These are phyloP conservation scores for Melieria crassipennis DNA, from an alignment of 2,888 invertebrate genomes.

Conservation along the genomic window DNA sequence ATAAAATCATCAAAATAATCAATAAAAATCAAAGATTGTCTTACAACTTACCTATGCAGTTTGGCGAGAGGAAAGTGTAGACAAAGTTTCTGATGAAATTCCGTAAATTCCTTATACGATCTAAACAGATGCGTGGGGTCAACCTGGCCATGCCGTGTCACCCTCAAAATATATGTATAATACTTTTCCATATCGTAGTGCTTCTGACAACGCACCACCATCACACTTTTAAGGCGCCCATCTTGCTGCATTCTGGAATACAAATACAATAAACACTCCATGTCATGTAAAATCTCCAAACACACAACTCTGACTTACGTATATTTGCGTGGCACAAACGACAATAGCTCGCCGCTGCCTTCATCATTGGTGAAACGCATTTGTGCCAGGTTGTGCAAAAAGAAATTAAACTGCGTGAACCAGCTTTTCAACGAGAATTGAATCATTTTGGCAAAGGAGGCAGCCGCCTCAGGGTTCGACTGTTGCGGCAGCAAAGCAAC, in stretches of 20 bases:
- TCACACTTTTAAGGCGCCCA: slow-evolving; percentile 85
- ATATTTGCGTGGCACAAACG: slow-evolving; percentile 93
- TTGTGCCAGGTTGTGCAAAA: slow-evolving; percentile 96
- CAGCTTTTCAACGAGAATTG: slow-evolving; percentile 91
- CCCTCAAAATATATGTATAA: slow-evolving; percentile 90
- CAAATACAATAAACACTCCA: background rate
- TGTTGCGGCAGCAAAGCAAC: slow-evolving; percentile 87
- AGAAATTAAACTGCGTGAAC: slow-evolving; percentile 98
- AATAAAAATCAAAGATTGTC: too few relatives aligned
- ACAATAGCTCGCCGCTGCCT: slow-evolving; percentile 80
- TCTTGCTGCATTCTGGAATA: slow-evolving; percentile 82
- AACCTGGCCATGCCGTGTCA: slow-evolving; percentile 85
- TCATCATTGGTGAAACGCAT: slow-evolving; percentile 91
- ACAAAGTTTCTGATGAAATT: slow-evolving; percentile 94
- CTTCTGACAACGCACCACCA: slow-evolving; percentile 91
- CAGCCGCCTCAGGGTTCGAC: slow-evolving; percentile 94
- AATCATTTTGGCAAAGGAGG: slow-evolving; percentile 95
- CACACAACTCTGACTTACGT: slow-evolving; percentile 73
- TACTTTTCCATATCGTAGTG: slow-evolving; percentile 97
- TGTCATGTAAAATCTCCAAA: background rate
- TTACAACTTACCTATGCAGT: slow-evolving; percentile 79
- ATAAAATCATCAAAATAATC: too few relatives aligned
- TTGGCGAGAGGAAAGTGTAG: slow-evolving; percentile 91
- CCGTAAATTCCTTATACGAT: slow-evolving; percentile 96
- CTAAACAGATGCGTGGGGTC: slow-evolving; percentile 90